A percentile compares a stretch with the other conserved stretches of the same genome.
phyloP scores from a whole-genome alignment of 1,140 invertebrate genomes.

The Pissodes strobi region DNA sequence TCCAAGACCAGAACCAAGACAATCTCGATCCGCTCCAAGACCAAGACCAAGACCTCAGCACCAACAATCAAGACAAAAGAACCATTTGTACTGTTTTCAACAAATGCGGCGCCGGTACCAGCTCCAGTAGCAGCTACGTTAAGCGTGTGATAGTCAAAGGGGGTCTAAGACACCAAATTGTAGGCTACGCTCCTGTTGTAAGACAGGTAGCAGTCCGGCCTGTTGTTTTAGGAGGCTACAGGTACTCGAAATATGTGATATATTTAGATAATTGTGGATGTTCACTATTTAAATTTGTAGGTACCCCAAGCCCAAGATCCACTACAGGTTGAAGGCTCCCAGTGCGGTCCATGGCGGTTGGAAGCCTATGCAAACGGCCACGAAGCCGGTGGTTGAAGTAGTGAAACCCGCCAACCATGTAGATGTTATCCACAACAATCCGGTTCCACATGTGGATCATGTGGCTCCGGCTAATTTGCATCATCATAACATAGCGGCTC shows the following conservation, averaged over 20 bases:
- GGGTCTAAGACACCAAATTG: conserved; percentile 39
- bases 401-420: conserved; percentile 30
- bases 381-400: conserved; percentile 29
- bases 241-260: no score
- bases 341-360: conserved; percentile 22
- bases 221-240: conserved; percentile 24
- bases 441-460: conserved; percentile 34
- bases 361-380: conserved; percentile 22
- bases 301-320: conserved; percentile 36
- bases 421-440: conserved; percentile 32
- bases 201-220: conserved; percentile 38
- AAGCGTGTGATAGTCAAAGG: conserved; percentile 44
- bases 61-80: conserved; percentile 49
- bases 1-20: conserved; percentile 34
- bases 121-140: conserved; percentile 16
- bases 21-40: conserved; percentile 46
- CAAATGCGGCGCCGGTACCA: conserved; percentile 40
- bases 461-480: conserved; percentile 9
- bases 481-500: conserved; percentile 1
- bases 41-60: conserved; percentile 31
- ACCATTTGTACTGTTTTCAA: conserved; percentile 41
- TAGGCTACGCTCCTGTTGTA: conserved; percentile 43
- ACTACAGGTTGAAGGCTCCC: conserved; percentile 22
- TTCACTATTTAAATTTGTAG: no score
- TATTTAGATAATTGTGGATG: no score